These are phyloP conservation scores for Psophia crepitans DNA, from an alignment of 2,113 vertebrate species.

Conservation along the genomic window DNA sequence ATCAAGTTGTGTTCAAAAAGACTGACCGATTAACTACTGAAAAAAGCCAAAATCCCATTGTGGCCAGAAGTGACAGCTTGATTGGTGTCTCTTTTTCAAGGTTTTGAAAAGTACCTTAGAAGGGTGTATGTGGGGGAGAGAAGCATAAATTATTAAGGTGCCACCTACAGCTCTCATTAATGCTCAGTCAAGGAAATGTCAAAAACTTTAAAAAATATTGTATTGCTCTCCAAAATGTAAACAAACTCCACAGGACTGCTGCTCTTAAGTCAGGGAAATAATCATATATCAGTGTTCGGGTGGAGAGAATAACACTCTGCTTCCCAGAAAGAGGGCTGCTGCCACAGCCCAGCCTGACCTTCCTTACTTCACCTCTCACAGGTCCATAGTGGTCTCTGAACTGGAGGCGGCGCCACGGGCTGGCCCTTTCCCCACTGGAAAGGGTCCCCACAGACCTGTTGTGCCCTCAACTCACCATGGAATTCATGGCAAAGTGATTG, in stretches of 20 bases:
- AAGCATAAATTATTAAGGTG: not conserved
- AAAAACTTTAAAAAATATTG: not conserved
- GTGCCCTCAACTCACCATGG: constrained; percentile 83
- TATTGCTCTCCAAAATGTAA: not conserved
- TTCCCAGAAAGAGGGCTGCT: not conserved
- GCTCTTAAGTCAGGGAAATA: not conserved
- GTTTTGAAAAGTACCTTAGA: not conserved
- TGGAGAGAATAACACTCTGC: not conserved
- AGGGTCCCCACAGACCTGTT: not conserved
- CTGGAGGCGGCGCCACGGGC: not conserved
- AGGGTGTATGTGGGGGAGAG: not conserved
- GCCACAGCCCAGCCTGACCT: not conserved
- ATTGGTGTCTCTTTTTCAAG: not conserved
- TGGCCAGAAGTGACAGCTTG: not conserved
- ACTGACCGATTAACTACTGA: not conserved
- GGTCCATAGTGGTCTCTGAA: not conserved
- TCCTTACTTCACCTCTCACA: not conserved
- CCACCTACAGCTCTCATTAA: not conserved
- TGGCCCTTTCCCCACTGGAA: not conserved
- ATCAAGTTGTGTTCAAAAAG: not conserved
- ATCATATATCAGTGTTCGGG: not conserved
- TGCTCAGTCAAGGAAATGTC: not conserved
- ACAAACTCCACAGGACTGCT: not conserved
- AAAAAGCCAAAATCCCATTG: not conserved
- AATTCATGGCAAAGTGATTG: constrained; percentile 99